Percentiles rank a stretch among this genome's conserved stretches.
Evolutionary conservation across 2,888 invertebrate species (phyloP).

Genomic region (Drosophila eohydei): DNA sequence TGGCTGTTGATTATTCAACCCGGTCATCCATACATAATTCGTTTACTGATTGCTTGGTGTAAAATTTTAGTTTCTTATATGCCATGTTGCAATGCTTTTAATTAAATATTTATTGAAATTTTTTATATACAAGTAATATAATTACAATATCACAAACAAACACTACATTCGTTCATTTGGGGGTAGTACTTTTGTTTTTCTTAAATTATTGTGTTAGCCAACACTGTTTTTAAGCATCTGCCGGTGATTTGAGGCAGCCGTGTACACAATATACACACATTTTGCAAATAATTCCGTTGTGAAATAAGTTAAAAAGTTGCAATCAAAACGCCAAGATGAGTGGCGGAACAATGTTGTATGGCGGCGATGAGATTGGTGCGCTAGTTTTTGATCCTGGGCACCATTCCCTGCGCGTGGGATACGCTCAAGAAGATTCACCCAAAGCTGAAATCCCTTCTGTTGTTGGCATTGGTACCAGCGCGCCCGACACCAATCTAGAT

Average conservation of each 20-base stretch:
- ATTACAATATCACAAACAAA: not conserved
- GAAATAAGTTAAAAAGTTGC: conserved; percentile 10
- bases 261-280: conserved; percentile 60
- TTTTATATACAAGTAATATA: not conserved
- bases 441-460: conserved; percentile 98
- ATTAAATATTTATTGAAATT: not conserved
- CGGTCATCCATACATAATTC: not conserved
- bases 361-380: conserved; percentile 99
- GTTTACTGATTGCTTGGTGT: not conserved
- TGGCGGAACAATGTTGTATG: conserved; percentile 91
- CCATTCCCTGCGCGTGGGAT: conserved; percentile 92
- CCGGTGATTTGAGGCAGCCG: conserved; percentile 42
- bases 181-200: conserved; percentile 4
- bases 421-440: conserved; percentile 98
- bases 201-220: conserved; percentile 19
- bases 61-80: not conserved
- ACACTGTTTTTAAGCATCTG: conserved; percentile 54
- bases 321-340: conserved; percentile 79
- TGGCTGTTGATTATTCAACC: not conserved
- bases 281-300: conserved; percentile 26
- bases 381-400: conserved; percentile 98
- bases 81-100: not conserved
- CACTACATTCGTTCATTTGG: not conserved
- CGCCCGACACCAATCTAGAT: conserved; percentile 88
- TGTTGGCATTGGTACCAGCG: conserved; percentile 93